Evolutionary conservation across 1,140 invertebrate genomes (phyloP), one percentile per base, ranked within the genome.

Genomic region (Megalonaias nervosa): DNA sequence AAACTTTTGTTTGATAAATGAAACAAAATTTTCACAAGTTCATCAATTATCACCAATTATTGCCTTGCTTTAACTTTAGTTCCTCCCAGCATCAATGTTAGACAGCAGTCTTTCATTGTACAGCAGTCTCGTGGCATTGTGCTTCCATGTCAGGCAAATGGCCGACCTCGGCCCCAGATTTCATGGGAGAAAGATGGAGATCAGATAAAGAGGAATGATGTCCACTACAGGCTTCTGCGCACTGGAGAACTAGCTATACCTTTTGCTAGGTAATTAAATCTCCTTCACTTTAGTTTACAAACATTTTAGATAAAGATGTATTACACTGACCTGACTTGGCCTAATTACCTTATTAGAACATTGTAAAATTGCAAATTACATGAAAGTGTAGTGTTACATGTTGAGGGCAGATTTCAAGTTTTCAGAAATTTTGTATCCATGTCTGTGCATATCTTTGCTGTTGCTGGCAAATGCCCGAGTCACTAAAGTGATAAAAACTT

Each of bases 141-240:
- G 4, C 71, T 92, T 21, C 88, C 88, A 1, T 92, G 92, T 82
- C 81, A 83, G n/a, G 86, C 86, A 2, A 80, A 69, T n/a, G 92
- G 91, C 19, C 76, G 80, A 21, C 92, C 92, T 4, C 80, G 75
- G 19, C 91, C 91, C 4, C 81, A 80, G 56, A 85, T 90, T 15
- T 74, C 66, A 5, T 91, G 90, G 90, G 67, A 85, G 57, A 89
- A 90, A 67, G 86, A 90, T 79, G 90, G 89, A 23, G 74, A 84
- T 21, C 71, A 81, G 6, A 86, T 90, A 61, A 67, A 75, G 9
- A 61, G 68, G 14, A 82, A 79, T 17, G 79, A 86, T 75, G 83
- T 79, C 65, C 83, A 86, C 48, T 86, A 84, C 69, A 82, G 87
- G 19, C 74, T 84, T 2, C 61, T 87, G 2, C 79, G 84, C 48